Evolutionary conservation across 2,797 vertebrate species (phyloP), one percentile per base, ranked within the genome.

Genomic region (Anguilla marmorata): DNA sequence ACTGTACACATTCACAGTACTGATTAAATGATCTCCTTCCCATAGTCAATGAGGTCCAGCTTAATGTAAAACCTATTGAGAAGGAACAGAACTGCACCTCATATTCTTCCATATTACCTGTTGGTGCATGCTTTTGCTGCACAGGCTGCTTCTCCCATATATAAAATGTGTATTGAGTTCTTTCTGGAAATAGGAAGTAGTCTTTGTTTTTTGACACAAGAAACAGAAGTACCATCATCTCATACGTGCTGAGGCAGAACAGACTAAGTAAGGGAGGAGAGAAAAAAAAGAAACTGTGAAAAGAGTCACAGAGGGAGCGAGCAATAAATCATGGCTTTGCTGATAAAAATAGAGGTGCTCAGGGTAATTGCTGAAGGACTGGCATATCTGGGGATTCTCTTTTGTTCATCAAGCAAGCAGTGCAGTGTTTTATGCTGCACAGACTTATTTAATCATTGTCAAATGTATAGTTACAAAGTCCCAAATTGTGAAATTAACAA

Each of bases 381-480:
- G 48, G 8, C 50, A 84, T n/a, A 56, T 56, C 52, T 54, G n/a
- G 27, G 24, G 52, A 27, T 54, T 41, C 12, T 84, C 50, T 56
- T 52, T 56, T 21, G n/a, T 56, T 84, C 45, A 84, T 84, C 76
- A 80, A 76, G 72, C 30, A 41, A 3, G 11, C 14, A 19, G 33
- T 76, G 33, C 72, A 37, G 72, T 76, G 3, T 9, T 14, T 76
- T 19, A 19, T 76, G 33, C 37, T 76, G 72, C 33, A 76, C 33
- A 16, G 72, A 41, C 72, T 76, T 76, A 76, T 27, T 74, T 80
- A 80, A 80, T 83, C 79, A 83, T 37, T 85, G 30, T n/a, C 33
- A 1, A 14, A 11, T 30, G 54, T 16, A 37, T 4, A 63, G 58
- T 3, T 41, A 63, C 2, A 14, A 27, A 66, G 63, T 21, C 84